Evolutionary conservation across 2,797 vertebrate species (phyloP).

Genomic region (Craterocephalus amniculus): DNA sequence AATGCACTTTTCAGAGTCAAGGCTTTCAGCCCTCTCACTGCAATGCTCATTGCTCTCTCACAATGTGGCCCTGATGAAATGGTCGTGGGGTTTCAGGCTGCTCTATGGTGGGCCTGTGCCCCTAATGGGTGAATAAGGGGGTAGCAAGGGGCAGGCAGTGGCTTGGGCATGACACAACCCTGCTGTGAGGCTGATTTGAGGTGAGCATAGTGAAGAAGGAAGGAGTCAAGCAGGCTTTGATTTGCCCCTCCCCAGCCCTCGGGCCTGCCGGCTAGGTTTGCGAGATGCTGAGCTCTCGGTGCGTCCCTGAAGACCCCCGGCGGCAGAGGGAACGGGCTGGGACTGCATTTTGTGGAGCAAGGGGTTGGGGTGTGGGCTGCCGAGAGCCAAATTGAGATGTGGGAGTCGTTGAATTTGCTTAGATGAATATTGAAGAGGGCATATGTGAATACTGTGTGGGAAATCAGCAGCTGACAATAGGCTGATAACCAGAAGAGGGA

Average conservation of each 20-base stretch:
- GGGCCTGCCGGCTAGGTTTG: slow-evolving; percentile 66
- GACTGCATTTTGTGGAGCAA: slow-evolving; percentile 33
- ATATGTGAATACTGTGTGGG: slow-evolving; percentile 63
- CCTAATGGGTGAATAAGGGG: slow-evolving; percentile 73
- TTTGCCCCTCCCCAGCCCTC: slow-evolving; percentile 71
- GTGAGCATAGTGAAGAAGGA: slow-evolving; percentile 71
- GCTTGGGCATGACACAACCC: slow-evolving; percentile 72
- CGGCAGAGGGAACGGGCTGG: slow-evolving; percentile 58
- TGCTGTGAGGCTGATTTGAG: slow-evolving; percentile 84
- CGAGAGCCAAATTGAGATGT: slow-evolving; percentile 78
- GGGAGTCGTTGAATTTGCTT: slow-evolving; percentile 72
- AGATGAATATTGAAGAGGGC: slow-evolving; percentile 77
- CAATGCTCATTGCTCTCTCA: slow-evolving; percentile 76
- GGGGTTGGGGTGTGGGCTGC: slow-evolving; percentile 46
- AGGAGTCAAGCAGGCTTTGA: slow-evolving; percentile 75
- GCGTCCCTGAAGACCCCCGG: slow-evolving; percentile 76
- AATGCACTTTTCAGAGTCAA: slow-evolving; percentile 72
- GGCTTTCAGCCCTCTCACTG: slow-evolving; percentile 69
- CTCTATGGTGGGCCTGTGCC: slow-evolving; percentile 73
- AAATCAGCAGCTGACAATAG: slow-evolving; percentile 72
- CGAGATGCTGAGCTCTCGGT: slow-evolving; percentile 60
- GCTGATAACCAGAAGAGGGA: slow-evolving; percentile 69
- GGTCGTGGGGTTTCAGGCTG: slow-evolving; percentile 74
- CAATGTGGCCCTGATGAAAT: slow-evolving; percentile 85
- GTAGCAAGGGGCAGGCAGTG: slow-evolving; percentile 65